These are phyloP conservation scores for Naso thynnoides DNA, from an alignment of 2,797 vertebrate genomes.

Conservation along the genomic window DNA sequence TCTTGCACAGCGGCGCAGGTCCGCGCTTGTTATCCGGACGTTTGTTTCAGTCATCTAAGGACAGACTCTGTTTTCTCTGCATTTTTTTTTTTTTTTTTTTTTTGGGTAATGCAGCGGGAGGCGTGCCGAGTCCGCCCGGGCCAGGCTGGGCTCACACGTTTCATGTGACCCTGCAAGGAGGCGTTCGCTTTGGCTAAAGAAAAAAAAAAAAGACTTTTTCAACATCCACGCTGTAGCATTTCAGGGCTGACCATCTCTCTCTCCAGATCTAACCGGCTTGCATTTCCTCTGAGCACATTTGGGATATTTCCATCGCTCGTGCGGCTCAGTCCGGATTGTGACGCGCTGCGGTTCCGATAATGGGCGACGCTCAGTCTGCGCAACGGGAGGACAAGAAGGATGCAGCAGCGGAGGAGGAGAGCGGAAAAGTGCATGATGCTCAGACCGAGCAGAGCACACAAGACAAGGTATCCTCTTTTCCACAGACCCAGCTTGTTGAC, in stretches of 20 bases:
- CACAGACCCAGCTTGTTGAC: not conserved
- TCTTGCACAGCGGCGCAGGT: not conserved
- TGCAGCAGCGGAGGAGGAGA: constrained; percentile 66
- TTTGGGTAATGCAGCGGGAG: constrained; percentile 64
- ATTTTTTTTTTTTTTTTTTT: constrained; percentile 25
- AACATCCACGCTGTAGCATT: constrained; percentile 75
- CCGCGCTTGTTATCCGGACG: constrained; percentile 33
- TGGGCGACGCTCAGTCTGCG: constrained; percentile 90
- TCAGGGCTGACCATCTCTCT: constrained; percentile 62
- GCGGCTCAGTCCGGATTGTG: constrained; percentile 41
- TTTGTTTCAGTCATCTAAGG: constrained; percentile 48
- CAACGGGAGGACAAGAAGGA: constrained; percentile 77
- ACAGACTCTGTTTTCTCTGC: constrained; percentile 45
- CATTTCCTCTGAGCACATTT: constrained; percentile 1
- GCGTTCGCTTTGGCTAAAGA: constrained; percentile 81
- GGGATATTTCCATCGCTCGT: constrained; percentile 52
- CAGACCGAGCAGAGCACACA: constrained; percentile 43
- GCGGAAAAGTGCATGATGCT: constrained; percentile 65
- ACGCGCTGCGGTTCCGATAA: constrained; percentile 70
- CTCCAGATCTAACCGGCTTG: constrained; percentile 8
- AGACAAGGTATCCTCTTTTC: constrained; percentile 66
- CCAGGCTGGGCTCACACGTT: constrained; percentile 64
- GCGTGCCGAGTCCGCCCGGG: constrained; percentile 71
- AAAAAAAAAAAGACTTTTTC: constrained; percentile 80
- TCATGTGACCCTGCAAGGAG: constrained; percentile 89